Evolutionary conservation across 2,113 vertebrate genomes (phyloP), one percentile per base, ranked within the genome.

Genomic region (Panurus biarmicus): DNA sequence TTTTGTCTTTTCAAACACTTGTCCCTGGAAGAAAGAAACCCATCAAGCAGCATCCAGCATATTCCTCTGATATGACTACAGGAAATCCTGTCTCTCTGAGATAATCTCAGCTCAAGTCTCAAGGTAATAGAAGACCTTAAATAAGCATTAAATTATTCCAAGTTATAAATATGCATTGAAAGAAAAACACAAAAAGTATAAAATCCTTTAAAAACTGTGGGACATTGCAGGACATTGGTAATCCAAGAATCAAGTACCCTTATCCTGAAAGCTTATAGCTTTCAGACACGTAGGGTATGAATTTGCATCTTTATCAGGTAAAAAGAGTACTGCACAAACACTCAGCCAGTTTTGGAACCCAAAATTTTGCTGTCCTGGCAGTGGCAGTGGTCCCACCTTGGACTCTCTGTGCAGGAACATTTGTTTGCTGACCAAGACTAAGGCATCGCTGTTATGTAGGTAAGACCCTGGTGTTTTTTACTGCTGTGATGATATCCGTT

Each of bases 271-370:
- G 15, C 15, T 22, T 60, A 13, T 29, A 57, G 14, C 53, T 51
- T 85, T 75, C 61, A 45, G 58, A 61, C 6, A 1, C 0, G 0
- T 9, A 23, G 14, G 9, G 19, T 36, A 18, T 21, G 5, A 26
- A 7, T 35, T 13, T 70, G 12, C 84, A 1, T 26, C 23, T 54
- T 80, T 53, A 50, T 57, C 23, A 47, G 8, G 8, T 33, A 12
- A n/a, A 36, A 44, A 67, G 56, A 44, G 6, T 14, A 40, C 14
- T 82, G 17, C 35, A 38, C 7, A 29, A 44, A 25, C 23, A 18
- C n/a, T 42, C 12, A 57, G 10, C 6, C 8, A 40, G 5, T 15
- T 72, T 29, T 44, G 45, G 38, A 36, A 61, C 7, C 2, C 2
- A 65, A 35, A 53, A 12, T 0, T 22, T 16, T 57, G 21, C 2